Evolutionary conservation across 2,797 vertebrate genomes (phyloP), one percentile per base, ranked within the genome.

Genomic region (Monodelphis domestica): DNA sequence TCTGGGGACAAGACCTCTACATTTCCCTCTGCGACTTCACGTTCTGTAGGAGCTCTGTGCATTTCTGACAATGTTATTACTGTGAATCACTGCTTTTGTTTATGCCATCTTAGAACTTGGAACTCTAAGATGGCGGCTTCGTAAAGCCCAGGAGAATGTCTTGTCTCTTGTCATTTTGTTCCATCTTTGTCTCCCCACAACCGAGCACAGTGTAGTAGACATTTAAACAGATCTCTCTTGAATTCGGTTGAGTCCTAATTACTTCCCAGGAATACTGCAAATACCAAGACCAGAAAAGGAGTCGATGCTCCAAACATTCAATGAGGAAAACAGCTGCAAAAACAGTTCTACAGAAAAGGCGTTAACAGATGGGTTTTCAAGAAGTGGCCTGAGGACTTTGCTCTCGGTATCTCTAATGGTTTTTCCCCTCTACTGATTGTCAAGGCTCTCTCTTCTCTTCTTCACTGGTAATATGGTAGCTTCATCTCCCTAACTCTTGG

Each of bases 41-140:
- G 90, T 1, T 88, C 38, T 59, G 26, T 78, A 94, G 50, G 30
- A 94, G 21, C 63, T 91, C 63, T 91, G 63, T 90, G 89, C 2
- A 53, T 26, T 57, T 94, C 94, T 91, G 90, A 56, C 92, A 94
- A 91, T 93, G n/a, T 89, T 56, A n/a, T 4, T 91, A 94, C 30
- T 95, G 90, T 92, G 91, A 57, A 92, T 53, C 33, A 89, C 50
- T 93, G 55, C 51, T 12, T 57, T 87, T 90, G 78, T 54, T 54
- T 11, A 89, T 54, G 29, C 57, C 24, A 63, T 12, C 53, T 21
- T 84, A 26, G 70, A 84, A 84, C 45, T 50, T 38, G 3, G 21
- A 84, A 45, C 38, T 38, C 70, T 50, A 26, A 50, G 21, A 84
- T 28, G 21, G 70, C 70, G 21, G 70, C 70, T 45, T 38, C 9